Evolutionary conservation across 2,888 invertebrate genomes (phyloP).

Genomic region (Tiliacea aurago): DNA sequence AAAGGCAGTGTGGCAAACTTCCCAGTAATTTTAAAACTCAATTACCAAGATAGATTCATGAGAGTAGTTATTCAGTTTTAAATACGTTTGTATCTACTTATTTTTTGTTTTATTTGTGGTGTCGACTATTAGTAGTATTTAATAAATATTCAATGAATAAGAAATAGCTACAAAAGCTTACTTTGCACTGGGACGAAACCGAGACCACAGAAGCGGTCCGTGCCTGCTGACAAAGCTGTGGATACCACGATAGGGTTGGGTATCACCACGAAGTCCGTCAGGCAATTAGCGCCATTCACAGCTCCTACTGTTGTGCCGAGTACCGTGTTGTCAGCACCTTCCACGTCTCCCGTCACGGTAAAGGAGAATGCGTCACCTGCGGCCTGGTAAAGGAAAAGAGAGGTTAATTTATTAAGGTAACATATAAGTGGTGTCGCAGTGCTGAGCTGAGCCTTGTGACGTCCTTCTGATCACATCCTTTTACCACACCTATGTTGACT

Average conservation of each 20-base stretch:
- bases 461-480: background rate
- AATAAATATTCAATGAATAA: background rate
- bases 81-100: background rate
- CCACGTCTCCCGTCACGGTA: conserved; percentile 93
- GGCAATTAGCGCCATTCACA: conserved; percentile 91
- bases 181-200: conserved; percentile 92
- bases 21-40: background rate
- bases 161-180: conserved; percentile 76
- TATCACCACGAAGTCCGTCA: conserved; percentile 94
- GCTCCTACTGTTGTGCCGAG: conserved; percentile 90
- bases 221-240: conserved; percentile 82
- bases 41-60: too few species aligned
- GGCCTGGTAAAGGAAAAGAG: conserved; percentile 66
- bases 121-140: background rate
- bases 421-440: background rate
- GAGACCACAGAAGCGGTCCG: conserved; percentile 94
- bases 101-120: background rate
- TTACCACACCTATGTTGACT: background rate
- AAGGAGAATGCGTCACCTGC: conserved; percentile 91
- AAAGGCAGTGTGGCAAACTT: background rate
- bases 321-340: conserved; percentile 91
- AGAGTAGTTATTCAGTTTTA: background rate
- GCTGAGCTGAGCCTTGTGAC: background rate
- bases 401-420: background rate
- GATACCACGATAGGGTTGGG: conserved; percentile 91